These are phyloP conservation scores for Troglohyphantes excavatus DNA, from an alignment of 2,888 invertebrate genomes.

Conservation along the genomic window DNA sequence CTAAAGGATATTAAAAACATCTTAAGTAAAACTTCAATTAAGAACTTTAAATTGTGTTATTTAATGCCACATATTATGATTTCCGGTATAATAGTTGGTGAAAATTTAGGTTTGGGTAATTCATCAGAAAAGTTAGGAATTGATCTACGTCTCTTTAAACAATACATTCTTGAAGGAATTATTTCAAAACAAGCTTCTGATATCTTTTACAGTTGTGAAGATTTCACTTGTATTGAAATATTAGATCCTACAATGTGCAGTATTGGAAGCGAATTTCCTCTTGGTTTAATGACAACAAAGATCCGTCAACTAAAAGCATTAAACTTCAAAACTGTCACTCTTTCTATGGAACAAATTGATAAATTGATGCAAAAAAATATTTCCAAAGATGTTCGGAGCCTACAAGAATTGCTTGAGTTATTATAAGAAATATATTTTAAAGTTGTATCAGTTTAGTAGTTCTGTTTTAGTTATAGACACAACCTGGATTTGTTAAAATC, in stretches of 20 bases:
- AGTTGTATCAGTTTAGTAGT: too few species aligned
- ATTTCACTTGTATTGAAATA: constrained; percentile 65
- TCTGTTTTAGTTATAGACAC: too few species aligned
- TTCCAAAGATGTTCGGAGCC: background rate
- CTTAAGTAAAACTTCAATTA: constrained; percentile 20
- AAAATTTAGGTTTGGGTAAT: background rate
- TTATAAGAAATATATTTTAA: background rate
- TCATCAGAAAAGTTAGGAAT: background rate
- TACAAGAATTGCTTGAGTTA: background rate
- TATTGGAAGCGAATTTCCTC: constrained; percentile 5
- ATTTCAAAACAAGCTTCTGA: constrained; percentile 31
- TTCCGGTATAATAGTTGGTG: constrained; percentile 53
- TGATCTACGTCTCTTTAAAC: background rate
- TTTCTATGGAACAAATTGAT: constrained; percentile 53
- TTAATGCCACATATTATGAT: constrained; percentile 76
- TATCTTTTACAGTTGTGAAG: constrained; percentile 24
- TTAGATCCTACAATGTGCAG: constrained; percentile 63
- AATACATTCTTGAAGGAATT: constrained; percentile 35
- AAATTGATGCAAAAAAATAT: background rate
- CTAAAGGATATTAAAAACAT: constrained; percentile 37
- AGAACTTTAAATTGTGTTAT: constrained; percentile 50
- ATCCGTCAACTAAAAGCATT: constrained; percentile 68
- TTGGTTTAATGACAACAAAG: constrained; percentile 73
- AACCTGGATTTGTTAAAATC: too few species aligned
- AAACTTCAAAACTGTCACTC: constrained; percentile 47